Evolutionary conservation across 2,888 invertebrate genomes (phyloP), one percentile per base, ranked within the genome.

Genomic region (Ferdinandea cuprea): DNA sequence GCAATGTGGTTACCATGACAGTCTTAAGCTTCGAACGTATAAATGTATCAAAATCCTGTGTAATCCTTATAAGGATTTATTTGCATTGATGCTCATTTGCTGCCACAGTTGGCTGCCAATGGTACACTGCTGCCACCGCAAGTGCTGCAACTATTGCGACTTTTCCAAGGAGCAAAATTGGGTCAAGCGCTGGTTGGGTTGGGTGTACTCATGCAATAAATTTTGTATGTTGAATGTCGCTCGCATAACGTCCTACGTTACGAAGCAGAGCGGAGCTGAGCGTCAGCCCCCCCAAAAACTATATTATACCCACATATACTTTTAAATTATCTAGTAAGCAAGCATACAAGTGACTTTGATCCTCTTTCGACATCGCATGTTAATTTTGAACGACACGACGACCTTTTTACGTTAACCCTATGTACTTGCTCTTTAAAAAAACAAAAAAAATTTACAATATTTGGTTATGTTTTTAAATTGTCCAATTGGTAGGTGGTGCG

Each of bases 51-150:
- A 66, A 77, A 81, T 81, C 76, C 48, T 48, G 21, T 66, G 66
- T 81, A 76, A 81, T 81, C 76, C 66, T 54, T 76, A 59, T 71
- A 66, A 76, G 61, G 71, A 81, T 81, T 71, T 81, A 81, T 81
- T 40, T 81, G 65, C 69, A 69, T 69, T 80, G 81, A 77, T 81
- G 71, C 65, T 77, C 76, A 76, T 71, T 81, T 81, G 46, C 37
- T 65, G 46, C n/a, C 17, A 48, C 63, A 76, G 59, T 25, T 76
- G 65, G 76, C 59, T 74, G 74, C 69, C 63, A 80, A 52, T 66
- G 37, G 48, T 58, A 17, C 58, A 21, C 56, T 58, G n/a, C 58
- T 65, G 28, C 50, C 35, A 32, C 54, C 63, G 25, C 58, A 46
- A 35, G 30, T 44, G 40, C 69, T 52, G 30, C 48, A 63, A 61